Evolutionary conservation across 2,797 vertebrate species (phyloP), one percentile per base, ranked within the genome.

Genomic region (Coregonus ussuriensis): DNA sequence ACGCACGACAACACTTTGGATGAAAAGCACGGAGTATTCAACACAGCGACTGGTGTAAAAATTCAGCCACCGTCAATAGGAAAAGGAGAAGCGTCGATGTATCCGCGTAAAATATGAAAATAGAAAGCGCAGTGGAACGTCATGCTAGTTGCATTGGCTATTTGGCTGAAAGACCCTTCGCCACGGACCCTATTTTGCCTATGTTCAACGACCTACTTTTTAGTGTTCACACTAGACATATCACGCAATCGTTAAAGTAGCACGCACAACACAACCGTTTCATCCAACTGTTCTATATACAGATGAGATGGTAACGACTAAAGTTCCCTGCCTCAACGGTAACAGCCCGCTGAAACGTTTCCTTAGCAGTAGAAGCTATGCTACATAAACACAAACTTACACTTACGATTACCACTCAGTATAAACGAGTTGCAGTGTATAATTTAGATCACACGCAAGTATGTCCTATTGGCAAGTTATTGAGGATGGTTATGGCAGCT

Each of bases 401-500:
- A 35, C 31, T 13, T 68, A 68, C 66, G 16, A 13, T 63, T 25
- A 63, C 21, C 59, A 63, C 7, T 35, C 6, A 9, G 29, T 68
- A 33, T 37, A 68, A 33, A 68, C 31, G 29, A 35, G 66, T 33
- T 33, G 66, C 9, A 16, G 33, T 68, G 5, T 15, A 33, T 33
- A 66, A 72, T 31, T 65, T 15, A n/a, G 33, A 68, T 35, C 16
- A 25, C 54, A 67, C 25, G 18, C 54, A 29, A 14, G 80, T 77
- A 75, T 79, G 79, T 91, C 88, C 87, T 85, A 89, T 90, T 91
- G 91, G 89, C 89, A 87, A 88, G 84, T 89, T 76, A 80, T 85
- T 81, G 86, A 79, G 84, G 84, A 82, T 75, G 85, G 87, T 79
- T 88, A 83, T 91, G 91, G 91, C 92, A 92, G 89, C 91, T 93